Evolutionary conservation across 2,113 vertebrate species (phyloP).

Genomic region (Pterocles burchelli): DNA sequence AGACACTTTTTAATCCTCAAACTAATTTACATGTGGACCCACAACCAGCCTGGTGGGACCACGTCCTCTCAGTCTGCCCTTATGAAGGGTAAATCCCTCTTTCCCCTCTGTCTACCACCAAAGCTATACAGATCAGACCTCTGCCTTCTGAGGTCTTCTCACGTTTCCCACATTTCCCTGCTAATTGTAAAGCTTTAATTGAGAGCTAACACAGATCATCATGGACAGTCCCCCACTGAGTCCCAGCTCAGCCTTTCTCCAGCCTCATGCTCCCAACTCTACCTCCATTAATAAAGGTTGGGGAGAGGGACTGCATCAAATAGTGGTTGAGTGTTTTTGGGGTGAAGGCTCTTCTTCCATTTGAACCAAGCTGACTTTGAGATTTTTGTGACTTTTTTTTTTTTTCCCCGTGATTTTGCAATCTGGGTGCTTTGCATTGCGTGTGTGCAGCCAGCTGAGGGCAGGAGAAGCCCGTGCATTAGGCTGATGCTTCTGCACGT

Average conservation of each 20-base stretch:
- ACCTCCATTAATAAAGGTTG: rapidly evolving
- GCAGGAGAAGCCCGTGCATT: conserved; percentile 43
- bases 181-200: background rate
- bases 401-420: background rate
- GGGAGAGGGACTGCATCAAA: background rate
- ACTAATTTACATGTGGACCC: background rate
- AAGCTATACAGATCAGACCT: background rate
- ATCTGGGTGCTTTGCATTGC: background rate
- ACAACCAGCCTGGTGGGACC: background rate
- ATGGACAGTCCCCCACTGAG: rapidly evolving
- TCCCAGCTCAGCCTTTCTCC: background rate
- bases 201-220: background rate
- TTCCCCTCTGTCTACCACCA: background rate
- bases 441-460: conserved; percentile 54
- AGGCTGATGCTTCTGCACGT: rapidly evolving
- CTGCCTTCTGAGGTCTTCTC: background rate
- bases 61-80: background rate
- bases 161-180: background rate
- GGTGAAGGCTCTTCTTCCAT: background rate
- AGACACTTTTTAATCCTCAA: background rate
- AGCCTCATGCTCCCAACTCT: background rate
- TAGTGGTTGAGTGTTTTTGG: rapidly evolving
- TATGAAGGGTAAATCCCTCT: background rate
- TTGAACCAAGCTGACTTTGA: rapidly evolving
- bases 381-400: background rate